Evolutionary conservation across 2,797 vertebrate species (phyloP).

Genomic region (Schizothorax lantsangensis): DNA sequence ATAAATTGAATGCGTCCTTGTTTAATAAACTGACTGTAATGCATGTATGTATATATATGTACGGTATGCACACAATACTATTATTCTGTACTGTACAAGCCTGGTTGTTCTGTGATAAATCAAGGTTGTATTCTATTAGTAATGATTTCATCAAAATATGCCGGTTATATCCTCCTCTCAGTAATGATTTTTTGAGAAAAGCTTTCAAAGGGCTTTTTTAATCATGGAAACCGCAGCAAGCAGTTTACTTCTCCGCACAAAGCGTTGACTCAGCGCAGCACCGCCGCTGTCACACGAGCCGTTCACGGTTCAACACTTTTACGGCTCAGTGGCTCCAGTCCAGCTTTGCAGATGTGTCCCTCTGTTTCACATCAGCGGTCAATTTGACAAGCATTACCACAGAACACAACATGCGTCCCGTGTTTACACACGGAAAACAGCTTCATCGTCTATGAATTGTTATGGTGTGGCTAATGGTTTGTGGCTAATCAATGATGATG

Average conservation of each 20-base stretch:
- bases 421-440: neutral
- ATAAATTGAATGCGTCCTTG: neutral
- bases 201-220: slow-evolving; percentile 10
- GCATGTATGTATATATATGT: no score
- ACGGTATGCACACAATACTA: neutral
- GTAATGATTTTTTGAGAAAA: slow-evolving; percentile 10
- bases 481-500: slow-evolving; percentile 26
- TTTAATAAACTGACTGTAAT: neutral
- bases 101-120: neutral
- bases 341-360: neutral
- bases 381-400: neutral
- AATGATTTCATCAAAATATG: neutral
- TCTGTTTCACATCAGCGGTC: slow-evolving; percentile 17
- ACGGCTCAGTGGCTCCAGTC: neutral
- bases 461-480: slow-evolving; percentile 38
- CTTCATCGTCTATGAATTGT: neutral
- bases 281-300: neutral
- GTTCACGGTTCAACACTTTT: neutral
- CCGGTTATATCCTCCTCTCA: neutral
- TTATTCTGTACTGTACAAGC: neutral
- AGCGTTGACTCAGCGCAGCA: neutral
- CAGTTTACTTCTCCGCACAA: neutral
- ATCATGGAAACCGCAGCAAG: neutral
- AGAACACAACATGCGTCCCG: neutral
- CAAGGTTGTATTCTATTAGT: slow-evolving; percentile 8